Evolutionary conservation across 2,797 vertebrate genomes (phyloP).

Genomic region (Tangara arthus): DNA sequence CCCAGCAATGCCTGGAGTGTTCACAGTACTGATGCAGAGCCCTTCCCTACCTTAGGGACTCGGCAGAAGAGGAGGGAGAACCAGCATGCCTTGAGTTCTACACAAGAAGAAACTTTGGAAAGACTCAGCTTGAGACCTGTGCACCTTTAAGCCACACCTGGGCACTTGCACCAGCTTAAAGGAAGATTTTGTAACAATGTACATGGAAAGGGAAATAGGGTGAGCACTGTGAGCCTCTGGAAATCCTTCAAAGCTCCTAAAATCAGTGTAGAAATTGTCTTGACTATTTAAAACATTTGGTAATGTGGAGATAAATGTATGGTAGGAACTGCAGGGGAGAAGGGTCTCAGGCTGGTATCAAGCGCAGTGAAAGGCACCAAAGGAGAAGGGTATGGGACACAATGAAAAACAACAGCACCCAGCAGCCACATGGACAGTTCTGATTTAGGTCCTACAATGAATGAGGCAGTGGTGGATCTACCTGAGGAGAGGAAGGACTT

Average conservation of each 20-base stretch:
- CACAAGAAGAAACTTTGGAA: not conserved
- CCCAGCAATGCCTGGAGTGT: not conserved
- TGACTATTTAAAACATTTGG: not conserved
- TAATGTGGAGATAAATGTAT: not conserved
- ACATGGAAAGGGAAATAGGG: rapidly evolving
- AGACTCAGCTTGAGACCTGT: not conserved
- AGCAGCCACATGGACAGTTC: not conserved
- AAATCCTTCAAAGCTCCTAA: not conserved
- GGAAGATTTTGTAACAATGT: not conserved
- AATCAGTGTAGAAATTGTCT: not conserved
- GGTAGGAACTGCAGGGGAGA: not conserved
- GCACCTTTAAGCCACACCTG: not conserved
- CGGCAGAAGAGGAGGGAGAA: not conserved
- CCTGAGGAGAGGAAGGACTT: not conserved
- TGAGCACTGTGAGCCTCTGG: not conserved
- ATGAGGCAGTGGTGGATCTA: not conserved
- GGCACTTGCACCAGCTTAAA: not conserved
- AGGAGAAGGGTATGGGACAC: not conserved
- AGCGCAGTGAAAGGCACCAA: not conserved
- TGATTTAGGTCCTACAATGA: not conserved
- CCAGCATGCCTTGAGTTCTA: not conserved
- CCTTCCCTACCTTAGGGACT: not conserved
- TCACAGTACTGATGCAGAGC: rapidly evolving
- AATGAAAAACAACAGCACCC: not conserved
- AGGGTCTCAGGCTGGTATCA: not conserved